phyloP scores from a whole-genome alignment of 2,797 vertebrate genomes.

The Coracias cyanogaster region DNA sequence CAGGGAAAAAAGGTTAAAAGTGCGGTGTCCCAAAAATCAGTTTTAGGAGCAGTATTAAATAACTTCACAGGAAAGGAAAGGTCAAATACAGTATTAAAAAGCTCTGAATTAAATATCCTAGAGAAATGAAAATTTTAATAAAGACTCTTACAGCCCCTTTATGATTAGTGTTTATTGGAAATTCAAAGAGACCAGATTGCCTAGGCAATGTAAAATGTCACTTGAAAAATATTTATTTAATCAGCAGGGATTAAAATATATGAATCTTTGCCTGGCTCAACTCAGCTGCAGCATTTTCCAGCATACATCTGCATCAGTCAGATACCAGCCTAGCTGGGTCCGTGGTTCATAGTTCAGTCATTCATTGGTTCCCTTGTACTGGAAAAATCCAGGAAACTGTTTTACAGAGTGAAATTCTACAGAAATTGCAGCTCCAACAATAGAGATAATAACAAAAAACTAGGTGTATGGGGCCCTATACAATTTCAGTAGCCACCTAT shows the following conservation, averaged over 20 bases:
- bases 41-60: background rate
- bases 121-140: constrained; percentile 36
- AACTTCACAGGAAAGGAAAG: background rate
- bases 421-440: background rate
- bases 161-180: background rate
- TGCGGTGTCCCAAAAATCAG: background rate
- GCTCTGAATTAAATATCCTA: background rate
- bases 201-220: constrained; percentile 10
- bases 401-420: background rate
- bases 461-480: background rate
- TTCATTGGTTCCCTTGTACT: background rate
- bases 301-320: background rate
- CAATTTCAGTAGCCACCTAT: background rate
- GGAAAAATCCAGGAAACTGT: background rate
- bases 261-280: background rate
- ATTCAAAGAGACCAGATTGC: background rate
- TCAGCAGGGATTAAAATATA: background rate
- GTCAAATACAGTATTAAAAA: background rate
- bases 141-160: background rate
- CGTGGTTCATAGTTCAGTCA: background rate
- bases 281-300: background rate
- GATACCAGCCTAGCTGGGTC: background rate
- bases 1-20: background rate
- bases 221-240: constrained; percentile 42
- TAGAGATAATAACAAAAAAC: background rate